Base-by-base conservation (phyloP, 2,113 vertebrate species). In the Cephalophus harveyi region DNA sequence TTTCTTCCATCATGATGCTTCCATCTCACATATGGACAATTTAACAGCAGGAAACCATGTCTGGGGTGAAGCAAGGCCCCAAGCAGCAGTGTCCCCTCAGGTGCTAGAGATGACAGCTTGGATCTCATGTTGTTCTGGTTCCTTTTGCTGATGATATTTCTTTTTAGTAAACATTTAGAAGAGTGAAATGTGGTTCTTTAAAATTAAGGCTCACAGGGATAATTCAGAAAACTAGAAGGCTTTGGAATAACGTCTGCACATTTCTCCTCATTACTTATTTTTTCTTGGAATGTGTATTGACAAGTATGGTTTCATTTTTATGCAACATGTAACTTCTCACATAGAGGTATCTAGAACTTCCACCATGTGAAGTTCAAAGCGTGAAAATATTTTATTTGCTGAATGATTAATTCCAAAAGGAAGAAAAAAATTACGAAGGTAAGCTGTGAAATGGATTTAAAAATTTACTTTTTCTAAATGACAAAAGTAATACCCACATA, bases 141-240 rank as follows among this genome's bases (percentile, higher is more conserved):
- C 23, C 21, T 48, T 76, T 86, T 55, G 30, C 33, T n/a, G 17
- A 84, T 40, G 81, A n/a, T 62, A 60, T 36, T 89, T 96, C 83
- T 87, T 96, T 94, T 74, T 57, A 96, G 55, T 55, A 92, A 96
- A 92, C 59, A 90, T 84, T 92, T 79, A 57, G 87, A 87, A 87
- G 91, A 88, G 67, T n/a, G 81, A 90, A 94, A 50, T 25, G 9
- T 76, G 40, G 46, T 36, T 92, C 48, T 91, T 93, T 54, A 36
- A 91, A 23, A 33, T 84, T 55, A 79, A 91, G 54, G 6, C 33
- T 25, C 11, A 23, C 2, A 57, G 54, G 16, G 15, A 28, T n/a
- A 16, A 9, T 87, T 86, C 4, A n/a, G 90, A 67, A 82, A 95
- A 23, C 13, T 12, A 54, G 36, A 64, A 21, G 28, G 12, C 11